phyloP scores from a whole-genome alignment of 1,140 invertebrate species.

The Heterodera schachtii region DNA sequence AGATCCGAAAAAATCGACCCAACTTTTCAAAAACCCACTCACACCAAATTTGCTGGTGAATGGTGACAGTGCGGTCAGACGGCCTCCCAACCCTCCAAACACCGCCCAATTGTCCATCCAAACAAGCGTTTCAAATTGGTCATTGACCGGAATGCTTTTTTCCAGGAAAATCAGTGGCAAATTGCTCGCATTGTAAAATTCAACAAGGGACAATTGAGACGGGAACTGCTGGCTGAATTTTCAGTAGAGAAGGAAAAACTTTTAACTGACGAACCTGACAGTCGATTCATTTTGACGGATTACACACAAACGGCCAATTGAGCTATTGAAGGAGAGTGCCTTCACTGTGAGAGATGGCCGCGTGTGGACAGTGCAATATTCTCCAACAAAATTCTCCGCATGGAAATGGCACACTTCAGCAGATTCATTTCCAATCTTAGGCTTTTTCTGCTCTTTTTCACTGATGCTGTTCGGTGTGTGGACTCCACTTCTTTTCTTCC shows the following conservation, averaged over 20 bases:
- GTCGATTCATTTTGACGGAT: neutral
- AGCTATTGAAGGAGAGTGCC: neutral
- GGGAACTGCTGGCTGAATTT: too few species aligned
- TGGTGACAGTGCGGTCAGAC: conserved; percentile 3
- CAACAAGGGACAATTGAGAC: conserved; percentile 26
- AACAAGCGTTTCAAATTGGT: conserved; percentile 36
- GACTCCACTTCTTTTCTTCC: neutral
- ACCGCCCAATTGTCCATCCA: conserved; percentile 43
- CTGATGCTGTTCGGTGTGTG: neutral
- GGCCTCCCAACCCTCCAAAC: conserved; percentile 40
- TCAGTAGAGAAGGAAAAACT: too few species aligned
- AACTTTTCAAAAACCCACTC: conserved; percentile 13
- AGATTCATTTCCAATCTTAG: neutral
- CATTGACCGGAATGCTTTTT: conserved; percentile 40
- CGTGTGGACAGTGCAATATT: neutral
- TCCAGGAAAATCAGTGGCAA: conserved; percentile 45
- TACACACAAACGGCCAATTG: neutral
- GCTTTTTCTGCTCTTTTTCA: neutral
- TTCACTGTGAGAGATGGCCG: neutral
- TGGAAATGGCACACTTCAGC: neutral
- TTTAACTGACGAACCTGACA: too few species aligned
- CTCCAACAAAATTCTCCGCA: neutral
- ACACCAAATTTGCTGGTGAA: conserved; percentile 29
- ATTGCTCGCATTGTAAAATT: conserved; percentile 53
- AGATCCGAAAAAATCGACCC: neutral